Evolutionary conservation across 2,113 vertebrate genomes (phyloP).

Genomic region (Lophius piscatorius): DNA sequence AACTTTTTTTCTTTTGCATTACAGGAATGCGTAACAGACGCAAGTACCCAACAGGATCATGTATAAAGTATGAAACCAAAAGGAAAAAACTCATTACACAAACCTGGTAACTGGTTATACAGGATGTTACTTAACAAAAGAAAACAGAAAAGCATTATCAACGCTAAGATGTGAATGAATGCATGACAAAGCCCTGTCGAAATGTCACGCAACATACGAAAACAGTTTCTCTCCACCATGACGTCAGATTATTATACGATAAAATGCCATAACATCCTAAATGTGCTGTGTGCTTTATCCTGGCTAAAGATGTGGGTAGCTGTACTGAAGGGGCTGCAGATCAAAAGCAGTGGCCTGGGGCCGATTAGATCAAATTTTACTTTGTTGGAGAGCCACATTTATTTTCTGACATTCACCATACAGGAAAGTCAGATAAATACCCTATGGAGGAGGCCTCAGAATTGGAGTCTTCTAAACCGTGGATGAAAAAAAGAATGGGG

Average conservation of each 20-base stretch:
- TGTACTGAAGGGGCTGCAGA: constrained; percentile 60
- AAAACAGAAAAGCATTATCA: constrained; percentile 24
- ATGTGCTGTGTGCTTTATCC: constrained; percentile 38
- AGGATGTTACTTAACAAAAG: constrained; percentile 31
- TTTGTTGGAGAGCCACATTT: constrained; percentile 70
- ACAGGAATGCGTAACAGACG: constrained; percentile 58
- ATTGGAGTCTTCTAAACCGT: constrained; percentile 48
- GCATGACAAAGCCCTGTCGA: constrained; percentile 36
- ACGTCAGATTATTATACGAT: constrained; percentile 71
- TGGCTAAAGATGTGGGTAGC: constrained; percentile 48
- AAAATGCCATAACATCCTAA: constrained; percentile 71
- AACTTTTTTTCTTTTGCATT: constrained; percentile 29
- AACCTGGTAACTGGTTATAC: constrained; percentile 52
- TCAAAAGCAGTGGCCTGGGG: constrained; percentile 74
- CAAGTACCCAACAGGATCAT: constrained; percentile 51
- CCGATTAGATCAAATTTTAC: constrained; percentile 77
- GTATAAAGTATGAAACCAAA: constrained; percentile 55
- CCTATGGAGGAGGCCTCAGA: constrained; percentile 63
- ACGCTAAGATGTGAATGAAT: constrained; percentile 46
- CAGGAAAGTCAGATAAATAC: constrained; percentile 57
- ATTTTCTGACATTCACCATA: constrained; percentile 76
- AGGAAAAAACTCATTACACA: constrained; percentile 46
- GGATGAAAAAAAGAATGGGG: constrained; percentile 26
- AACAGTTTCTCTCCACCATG: constrained; percentile 63
- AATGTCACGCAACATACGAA: constrained; percentile 68